Percentiles rank a stretch among this genome's conserved stretches.
These are phyloP conservation scores for Stegophylla sp. DNA, from an alignment of 2,888 invertebrate species.

Conservation along the genomic window DNA sequence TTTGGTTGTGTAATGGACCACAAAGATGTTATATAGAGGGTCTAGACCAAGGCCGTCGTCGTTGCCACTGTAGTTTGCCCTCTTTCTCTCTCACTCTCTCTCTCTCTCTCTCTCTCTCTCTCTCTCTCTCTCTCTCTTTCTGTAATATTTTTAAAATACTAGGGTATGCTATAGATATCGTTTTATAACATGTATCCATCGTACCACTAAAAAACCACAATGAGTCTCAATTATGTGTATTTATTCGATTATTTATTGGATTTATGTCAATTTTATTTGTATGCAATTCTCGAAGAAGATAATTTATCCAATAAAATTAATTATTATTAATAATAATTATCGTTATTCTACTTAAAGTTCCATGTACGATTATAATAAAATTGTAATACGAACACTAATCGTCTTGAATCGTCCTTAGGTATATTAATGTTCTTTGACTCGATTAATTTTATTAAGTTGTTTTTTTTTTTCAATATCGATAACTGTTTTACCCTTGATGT, in stretches of 20 bases:
- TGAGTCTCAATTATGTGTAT: too few relatives aligned
- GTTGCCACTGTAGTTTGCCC: background rate
- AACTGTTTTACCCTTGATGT: too few relatives aligned
- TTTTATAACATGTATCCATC: background rate
- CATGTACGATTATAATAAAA: too few relatives aligned
- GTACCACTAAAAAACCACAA: slow-evolving; percentile 16
- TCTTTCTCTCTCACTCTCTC: background rate
- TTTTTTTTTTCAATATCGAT: too few relatives aligned
- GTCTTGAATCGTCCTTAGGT: too few relatives aligned
- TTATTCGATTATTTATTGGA: background rate
- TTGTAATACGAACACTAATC: too few relatives aligned
- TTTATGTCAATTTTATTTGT: background rate
- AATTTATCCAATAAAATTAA: background rate
- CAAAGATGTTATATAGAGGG: slow-evolving; percentile 31
- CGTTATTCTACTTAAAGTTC: too few relatives aligned
- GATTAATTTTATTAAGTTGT: too few relatives aligned
- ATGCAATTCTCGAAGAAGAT: background rate
- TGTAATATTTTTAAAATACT: background rate
- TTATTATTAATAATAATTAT: too few relatives aligned
- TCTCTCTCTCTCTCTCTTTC: background rate
- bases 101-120: background rate
- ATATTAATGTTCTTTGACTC: too few relatives aligned
- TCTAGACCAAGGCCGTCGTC: slow-evolving; percentile 44
- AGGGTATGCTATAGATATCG: background rate
- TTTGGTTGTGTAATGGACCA: slow-evolving; percentile 54